phyloP scores from a whole-genome alignment of 2,797 vertebrate genomes.

The Hirundo rustica region DNA sequence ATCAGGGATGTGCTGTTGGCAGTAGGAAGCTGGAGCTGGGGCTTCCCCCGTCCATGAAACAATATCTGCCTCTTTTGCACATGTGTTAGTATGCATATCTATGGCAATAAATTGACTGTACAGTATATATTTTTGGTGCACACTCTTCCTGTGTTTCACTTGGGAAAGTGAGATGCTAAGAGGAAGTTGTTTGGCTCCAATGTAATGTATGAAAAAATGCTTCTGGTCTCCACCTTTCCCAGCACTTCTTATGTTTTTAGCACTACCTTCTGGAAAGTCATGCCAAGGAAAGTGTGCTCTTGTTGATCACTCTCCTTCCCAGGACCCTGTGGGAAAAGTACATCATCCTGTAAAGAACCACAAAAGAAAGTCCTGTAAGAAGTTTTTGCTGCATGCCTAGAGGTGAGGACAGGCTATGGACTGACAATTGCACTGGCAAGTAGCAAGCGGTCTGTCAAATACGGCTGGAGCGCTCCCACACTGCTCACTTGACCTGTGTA shows the following conservation, averaged over 20 bases:
- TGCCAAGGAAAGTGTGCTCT: not conserved
- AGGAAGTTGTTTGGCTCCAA: not conserved
- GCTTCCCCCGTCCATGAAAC: not conserved
- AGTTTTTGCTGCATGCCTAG: not conserved
- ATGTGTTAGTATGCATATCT: not conserved
- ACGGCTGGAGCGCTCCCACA: rapidly evolving
- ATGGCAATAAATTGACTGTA: too few species aligned
- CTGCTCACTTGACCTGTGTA: not conserved
- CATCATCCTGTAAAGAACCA: not conserved
- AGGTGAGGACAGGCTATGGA: not conserved
- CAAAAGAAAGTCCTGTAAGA: not conserved
- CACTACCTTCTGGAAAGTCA: not conserved
- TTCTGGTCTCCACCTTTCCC: not conserved
- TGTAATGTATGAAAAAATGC: not conserved
- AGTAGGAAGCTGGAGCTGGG: not conserved
- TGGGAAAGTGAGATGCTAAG: not conserved
- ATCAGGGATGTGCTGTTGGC: not conserved
- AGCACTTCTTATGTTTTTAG: not conserved
- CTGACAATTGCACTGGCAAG: not conserved
- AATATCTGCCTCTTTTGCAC: not conserved
- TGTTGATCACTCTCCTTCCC: not conserved
- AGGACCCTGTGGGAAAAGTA: not conserved
- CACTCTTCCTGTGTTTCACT: not conserved
- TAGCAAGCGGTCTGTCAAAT: not conserved
- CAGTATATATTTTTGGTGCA: not conserved